Evolutionary conservation across 2,888 invertebrate genomes (phyloP).

Genomic region (Cantharis flavilabris): DNA sequence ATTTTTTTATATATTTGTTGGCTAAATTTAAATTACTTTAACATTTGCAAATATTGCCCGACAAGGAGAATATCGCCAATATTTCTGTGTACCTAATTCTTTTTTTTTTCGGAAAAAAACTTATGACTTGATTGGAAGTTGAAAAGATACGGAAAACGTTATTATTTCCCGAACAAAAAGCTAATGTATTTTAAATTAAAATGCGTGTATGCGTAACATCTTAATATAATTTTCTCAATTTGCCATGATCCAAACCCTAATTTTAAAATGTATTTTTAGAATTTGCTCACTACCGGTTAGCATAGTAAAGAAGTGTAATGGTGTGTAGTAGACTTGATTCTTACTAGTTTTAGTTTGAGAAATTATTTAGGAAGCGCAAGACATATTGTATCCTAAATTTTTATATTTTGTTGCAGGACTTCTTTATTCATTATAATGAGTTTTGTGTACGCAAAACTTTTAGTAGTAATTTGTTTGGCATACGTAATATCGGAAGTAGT

Average conservation of each 20-base stretch:
- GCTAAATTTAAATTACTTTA: too few species aligned
- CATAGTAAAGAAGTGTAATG: slow-evolving; percentile 10
- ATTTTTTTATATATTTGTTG: too few species aligned
- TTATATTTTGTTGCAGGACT: slow-evolving; percentile 69
- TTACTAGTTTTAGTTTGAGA: background rate
- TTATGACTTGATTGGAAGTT: too few species aligned
- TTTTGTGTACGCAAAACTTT: slow-evolving; percentile 92
- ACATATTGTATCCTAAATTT: background rate
- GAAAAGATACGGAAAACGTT: too few species aligned
- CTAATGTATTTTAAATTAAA: background rate
- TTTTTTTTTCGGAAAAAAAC: too few species aligned
- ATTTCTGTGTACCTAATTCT: too few species aligned
- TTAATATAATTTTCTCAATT: slow-evolving; percentile 27
- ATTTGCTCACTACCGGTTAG: slow-evolving; percentile 16
- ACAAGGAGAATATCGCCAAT: too few species aligned
- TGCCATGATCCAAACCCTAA: slow-evolving; percentile 27
- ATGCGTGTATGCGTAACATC: background rate
- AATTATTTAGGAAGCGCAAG: background rate
- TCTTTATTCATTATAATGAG: slow-evolving; percentile 94
- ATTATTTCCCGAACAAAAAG: background rate
- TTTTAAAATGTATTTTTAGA: slow-evolving; percentile 32
- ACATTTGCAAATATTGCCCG: too few species aligned
- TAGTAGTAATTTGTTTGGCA: slow-evolving; percentile 91
- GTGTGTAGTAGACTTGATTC: background rate
- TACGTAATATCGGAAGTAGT: slow-evolving; percentile 95